Percentiles rank a stretch among this genome's conserved stretches.
Conservation (phyloP, 2,113 vertebrate species). For the Chauna torquata region DNA sequence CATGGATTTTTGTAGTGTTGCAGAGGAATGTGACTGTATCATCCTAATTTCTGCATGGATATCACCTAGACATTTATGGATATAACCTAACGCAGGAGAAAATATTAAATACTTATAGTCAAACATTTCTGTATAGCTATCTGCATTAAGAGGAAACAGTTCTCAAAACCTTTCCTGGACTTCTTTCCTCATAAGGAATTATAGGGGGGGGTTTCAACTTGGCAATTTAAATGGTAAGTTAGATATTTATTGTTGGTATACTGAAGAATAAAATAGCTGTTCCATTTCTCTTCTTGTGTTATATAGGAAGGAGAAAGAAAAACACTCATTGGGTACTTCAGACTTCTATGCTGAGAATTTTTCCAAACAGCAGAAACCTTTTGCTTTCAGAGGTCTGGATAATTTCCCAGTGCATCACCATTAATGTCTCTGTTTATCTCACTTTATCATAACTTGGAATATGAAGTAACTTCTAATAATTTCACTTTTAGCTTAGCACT, state of each 20-base stretch:
- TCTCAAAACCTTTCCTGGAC: not conserved
- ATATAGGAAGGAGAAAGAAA: not conserved
- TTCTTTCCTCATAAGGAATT: not conserved
- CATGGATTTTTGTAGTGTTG: not conserved
- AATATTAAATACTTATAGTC: not conserved
- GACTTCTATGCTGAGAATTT: not conserved
- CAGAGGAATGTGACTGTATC: not conserved
- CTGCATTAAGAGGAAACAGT: not conserved
- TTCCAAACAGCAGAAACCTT: constrained; percentile 29
- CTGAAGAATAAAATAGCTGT: not conserved
- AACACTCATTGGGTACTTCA: not conserved
- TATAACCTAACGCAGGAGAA: not conserved
- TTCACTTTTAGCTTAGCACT: constrained; percentile 64
- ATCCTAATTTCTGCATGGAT: not conserved
- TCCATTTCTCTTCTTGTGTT: not conserved
- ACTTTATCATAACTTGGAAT: constrained; percentile 59
- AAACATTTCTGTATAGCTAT: not conserved
- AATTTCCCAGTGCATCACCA: constrained; percentile 26
- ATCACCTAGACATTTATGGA: not conserved
- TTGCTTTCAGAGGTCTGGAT: not conserved
- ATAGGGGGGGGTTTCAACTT: not conserved
- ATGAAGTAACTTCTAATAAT: constrained; percentile 67
- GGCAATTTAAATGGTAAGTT: not conserved
- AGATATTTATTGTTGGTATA: not conserved
- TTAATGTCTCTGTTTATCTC: constrained; percentile 60